Evolutionary conservation across 2,797 vertebrate genomes (phyloP).

Genomic region (Lithobates sylvaticus): DNA sequence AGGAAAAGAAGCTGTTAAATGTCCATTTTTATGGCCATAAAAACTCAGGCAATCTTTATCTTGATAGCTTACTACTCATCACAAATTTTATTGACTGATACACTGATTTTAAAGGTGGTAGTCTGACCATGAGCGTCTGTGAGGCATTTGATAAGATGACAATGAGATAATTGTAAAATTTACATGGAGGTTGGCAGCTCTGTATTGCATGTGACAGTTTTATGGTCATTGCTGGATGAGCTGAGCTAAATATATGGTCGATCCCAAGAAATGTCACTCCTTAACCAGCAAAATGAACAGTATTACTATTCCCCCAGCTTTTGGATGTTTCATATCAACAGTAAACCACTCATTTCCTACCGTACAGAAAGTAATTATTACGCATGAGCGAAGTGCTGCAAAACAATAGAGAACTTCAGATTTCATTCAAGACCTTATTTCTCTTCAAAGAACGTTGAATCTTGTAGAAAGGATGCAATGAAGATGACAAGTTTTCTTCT

Average conservation of each 20-base stretch:
- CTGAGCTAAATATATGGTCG: conserved; percentile 36
- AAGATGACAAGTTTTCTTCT: conserved; percentile 4
- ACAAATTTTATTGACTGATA: conserved; percentile 12
- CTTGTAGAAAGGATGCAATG: background rate
- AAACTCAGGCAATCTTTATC: conserved; percentile 27
- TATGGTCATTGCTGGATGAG: conserved; percentile 49
- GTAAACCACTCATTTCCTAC: conserved; percentile 19
- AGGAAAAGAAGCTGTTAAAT: background rate
- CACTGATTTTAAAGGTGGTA: conserved; percentile 15
- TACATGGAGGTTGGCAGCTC: conserved; percentile 16
- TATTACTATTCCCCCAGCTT: background rate
- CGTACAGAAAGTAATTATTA: conserved; percentile 30
- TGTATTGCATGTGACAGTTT: conserved; percentile 36
- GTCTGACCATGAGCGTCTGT: conserved; percentile 31
- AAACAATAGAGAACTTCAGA: conserved; percentile 7
- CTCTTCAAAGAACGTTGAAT: background rate
- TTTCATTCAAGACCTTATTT: background rate
- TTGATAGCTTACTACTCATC: conserved; percentile 16
- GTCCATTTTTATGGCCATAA: conserved; percentile 3
- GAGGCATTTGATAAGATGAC: conserved; percentile 30
- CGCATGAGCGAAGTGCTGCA: conserved; percentile 21
- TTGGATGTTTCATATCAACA: conserved; percentile 13
- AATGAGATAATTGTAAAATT: conserved; percentile 38
- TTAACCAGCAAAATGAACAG: conserved; percentile 47
- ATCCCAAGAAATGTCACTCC: conserved; percentile 30